Evolutionary conservation across 2,888 invertebrate species (phyloP).

Genomic region (Nomada fabriciana): DNA sequence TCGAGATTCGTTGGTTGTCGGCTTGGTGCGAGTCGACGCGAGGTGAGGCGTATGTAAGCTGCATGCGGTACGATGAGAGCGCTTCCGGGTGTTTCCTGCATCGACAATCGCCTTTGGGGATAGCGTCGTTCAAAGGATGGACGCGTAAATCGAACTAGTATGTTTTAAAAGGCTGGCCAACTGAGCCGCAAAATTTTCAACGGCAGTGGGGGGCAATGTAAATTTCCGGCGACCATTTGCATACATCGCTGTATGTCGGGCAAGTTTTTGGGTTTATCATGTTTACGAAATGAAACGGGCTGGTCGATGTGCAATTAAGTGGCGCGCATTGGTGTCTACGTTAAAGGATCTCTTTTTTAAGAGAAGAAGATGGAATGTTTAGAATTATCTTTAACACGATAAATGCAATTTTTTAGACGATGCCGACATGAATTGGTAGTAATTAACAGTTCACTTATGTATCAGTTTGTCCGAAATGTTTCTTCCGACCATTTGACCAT

Average conservation of each 20-base stretch:
- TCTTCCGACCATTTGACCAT: too few species aligned
- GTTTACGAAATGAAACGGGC: not conserved
- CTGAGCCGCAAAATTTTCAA: constrained; percentile 31
- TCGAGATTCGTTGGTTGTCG: constrained; percentile 58
- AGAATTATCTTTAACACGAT: too few species aligned
- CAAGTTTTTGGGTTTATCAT: constrained; percentile 10
- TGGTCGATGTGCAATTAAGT: too few species aligned
- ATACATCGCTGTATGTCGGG: constrained; percentile 14
- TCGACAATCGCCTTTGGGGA: constrained; percentile 49
- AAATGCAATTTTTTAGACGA: too few species aligned
- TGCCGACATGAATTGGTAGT: too few species aligned
- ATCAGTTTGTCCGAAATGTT: too few species aligned
- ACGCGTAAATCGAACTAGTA: constrained; percentile 38
- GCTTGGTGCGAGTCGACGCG: not conserved
- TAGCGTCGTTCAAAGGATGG: constrained; percentile 37
- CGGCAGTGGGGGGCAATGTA: constrained; percentile 1
- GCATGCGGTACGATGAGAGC: constrained; percentile 13
- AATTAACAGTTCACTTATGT: too few species aligned
- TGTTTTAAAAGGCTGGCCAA: constrained; percentile 26
- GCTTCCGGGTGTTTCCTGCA: constrained; percentile 51
- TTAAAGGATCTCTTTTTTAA: too few species aligned
- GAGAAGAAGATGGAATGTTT: too few species aligned
- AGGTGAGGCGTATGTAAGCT: constrained; percentile 19
- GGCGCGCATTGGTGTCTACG: too few species aligned
- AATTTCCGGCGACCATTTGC: constrained; percentile 35